Base-by-base conservation (phyloP, 2,888 invertebrate genomes). In the Chymomyza procnemis region DNA sequence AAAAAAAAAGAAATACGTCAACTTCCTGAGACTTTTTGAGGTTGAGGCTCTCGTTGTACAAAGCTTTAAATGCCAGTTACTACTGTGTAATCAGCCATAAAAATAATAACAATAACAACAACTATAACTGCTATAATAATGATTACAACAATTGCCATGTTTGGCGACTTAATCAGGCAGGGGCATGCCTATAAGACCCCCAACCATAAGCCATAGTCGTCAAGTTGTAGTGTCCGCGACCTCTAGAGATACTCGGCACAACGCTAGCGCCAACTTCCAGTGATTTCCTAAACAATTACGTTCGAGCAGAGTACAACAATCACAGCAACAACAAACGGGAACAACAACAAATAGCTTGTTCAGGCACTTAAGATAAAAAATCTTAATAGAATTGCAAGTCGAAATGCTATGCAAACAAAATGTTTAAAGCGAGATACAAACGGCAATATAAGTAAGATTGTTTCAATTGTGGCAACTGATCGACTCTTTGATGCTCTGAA, bases 321-420 rank as follows among this genome's bases (percentile, higher is more conserved):
- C 48, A 50, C 6, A 50, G 18, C 14, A 47, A 47, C 47, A 14
- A 50, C 16, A 50, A 18, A 50, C 18, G 0, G 18, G 16, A n/a
- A 50, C 48, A 16, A 73, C 75, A 72, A 85, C 87, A 81, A 83
- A 85, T 83, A 85, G 84, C 78, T 79, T 77, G 78, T 74, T 74
- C 86, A 82, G 80, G 86, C 82, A 87, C 85, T 87, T 77, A 67
- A 83, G 83, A 88, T 88, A 85, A 76, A 77, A 41, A 80, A 88
- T 87, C 87, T 86, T 88, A 89, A 89, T 87, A 86, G 85, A 88
- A 89, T 89, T 87, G 88, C 88, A 73, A 73, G 76, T 75, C 78
- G 78, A 74, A 83, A 74, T 82, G 85, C 81, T 75, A 74, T 67
- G 63, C 61, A 72, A 60, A 80, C 66, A 76, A 83, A 75, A 80